phyloP scores from a whole-genome alignment of 2,888 invertebrate genomes.

The Rotaria macrura region DNA sequence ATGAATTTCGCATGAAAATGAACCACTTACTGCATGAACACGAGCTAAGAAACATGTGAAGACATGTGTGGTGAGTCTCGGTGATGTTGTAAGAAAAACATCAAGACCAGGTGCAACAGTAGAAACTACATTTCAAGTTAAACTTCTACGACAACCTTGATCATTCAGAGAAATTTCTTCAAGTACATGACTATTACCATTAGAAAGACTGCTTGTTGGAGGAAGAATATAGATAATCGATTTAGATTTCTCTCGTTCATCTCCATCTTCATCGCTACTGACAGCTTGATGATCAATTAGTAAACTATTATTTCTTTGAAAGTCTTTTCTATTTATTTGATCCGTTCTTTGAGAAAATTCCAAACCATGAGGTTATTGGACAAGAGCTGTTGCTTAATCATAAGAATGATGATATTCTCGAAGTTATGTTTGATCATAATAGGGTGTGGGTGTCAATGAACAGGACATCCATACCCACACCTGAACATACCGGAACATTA shows the following conservation, averaged over 20 bases:
- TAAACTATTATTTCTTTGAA: no score
- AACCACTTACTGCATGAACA: neutral
- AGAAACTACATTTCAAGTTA: neutral
- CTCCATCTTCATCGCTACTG: neutral
- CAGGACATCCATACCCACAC: neutral
- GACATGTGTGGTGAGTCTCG: neutral
- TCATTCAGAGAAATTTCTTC: no score
- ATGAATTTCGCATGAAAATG: no score
- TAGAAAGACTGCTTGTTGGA: neutral
- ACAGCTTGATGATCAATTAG: neutral
- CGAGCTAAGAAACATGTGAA: neutral
- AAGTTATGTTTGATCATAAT: neutral
- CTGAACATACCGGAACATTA: neutral
- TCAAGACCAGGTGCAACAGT: neutral
- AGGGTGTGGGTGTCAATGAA: neutral
- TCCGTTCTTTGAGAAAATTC: no score
- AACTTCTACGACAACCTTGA: neutral
- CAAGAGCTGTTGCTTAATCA: neutral
- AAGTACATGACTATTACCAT: no score
- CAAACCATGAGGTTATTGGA: neutral
- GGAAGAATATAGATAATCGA: no score
- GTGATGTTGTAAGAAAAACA: neutral
- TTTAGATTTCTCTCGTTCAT: neutral
- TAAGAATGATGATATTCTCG: neutral
- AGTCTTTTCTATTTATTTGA: no score